Evolutionary conservation across 1,140 invertebrate genomes (phyloP), one percentile per base, ranked within the genome.

Genomic region (Philopotamus ludificatus): DNA sequence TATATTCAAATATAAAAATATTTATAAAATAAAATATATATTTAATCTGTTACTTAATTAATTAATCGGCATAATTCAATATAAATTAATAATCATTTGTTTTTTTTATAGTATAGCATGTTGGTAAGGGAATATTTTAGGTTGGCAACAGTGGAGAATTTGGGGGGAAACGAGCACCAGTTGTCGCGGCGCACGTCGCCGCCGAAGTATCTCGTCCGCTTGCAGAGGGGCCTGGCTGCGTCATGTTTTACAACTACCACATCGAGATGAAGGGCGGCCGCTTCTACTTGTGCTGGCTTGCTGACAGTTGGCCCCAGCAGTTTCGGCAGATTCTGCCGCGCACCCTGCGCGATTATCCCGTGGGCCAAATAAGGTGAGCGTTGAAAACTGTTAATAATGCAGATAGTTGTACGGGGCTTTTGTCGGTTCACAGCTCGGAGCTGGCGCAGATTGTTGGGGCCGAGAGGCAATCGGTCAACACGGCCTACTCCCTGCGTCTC

Each of bases 161-260:
- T n/a, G n/a, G n/a, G n/a, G n/a, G n/a, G n/a, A n/a, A n/a, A n/a
- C n/a, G n/a, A n/a, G n/a, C n/a, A n/a, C n/a, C n/a, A n/a, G n/a
- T n/a, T n/a, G n/a, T n/a, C n/a, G 42, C n/a, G n/a, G 42, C 20
- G 42, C 42, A 12, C n/a, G 20, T 44, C 20, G n/a, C 20, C n/a
- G 7, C 7, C 7, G 7, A 18, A 44, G 20, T 12, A 44, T 39
- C n/a, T 7, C 12, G 42, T 3, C 12, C 20, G n/a, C 3, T 3
- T 44, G 3, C 42, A 44, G 20, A n/a, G 20, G n/a, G 3, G n/a
- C n/a, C 3, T 44, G n/a, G 3, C 20, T 7, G 1, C 45, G 12
- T 10, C n/a, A 60, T 60, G 57, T 60, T 60, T 44, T 60, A 60
- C 41, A 21, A 60, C 20, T 10, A 20, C 2, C 39, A 60, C 12